These are phyloP conservation scores for Patagioenas fasciata DNA, from an alignment of 2,113 vertebrate genomes.

Conservation along the genomic window DNA sequence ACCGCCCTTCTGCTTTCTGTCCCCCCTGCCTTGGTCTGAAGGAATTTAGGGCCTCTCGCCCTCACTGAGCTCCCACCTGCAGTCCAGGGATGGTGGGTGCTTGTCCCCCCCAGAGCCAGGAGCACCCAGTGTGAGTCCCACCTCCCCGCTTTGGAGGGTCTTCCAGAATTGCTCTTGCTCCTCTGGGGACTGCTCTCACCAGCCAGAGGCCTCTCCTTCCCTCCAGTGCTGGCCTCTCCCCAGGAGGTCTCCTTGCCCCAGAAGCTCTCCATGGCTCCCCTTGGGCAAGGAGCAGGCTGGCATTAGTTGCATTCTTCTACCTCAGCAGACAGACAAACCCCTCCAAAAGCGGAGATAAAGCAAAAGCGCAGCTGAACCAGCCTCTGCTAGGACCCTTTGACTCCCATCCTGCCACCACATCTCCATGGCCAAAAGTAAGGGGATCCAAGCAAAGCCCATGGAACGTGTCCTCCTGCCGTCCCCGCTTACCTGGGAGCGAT, in stretches of 20 bases:
- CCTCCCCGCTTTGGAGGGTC: neutral
- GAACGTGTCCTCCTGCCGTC: neutral
- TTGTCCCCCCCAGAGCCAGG: fast-evolving
- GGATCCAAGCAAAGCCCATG: neutral
- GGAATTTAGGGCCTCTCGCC: neutral
- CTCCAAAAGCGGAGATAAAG: neutral
- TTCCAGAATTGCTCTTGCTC: neutral
- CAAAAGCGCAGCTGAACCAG: neutral
- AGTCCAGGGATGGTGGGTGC: neutral
- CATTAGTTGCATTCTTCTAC: neutral
- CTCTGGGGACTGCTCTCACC: neutral
- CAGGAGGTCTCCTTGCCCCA: neutral
- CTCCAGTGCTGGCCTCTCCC: neutral
- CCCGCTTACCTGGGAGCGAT: neutral
- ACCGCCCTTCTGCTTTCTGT: neutral
- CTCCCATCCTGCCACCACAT: neutral
- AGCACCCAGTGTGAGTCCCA: neutral
- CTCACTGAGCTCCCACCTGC: neutral
- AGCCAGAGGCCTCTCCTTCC: neutral
- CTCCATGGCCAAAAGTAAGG: neutral
- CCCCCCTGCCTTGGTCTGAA: neutral
- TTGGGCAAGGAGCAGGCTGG: neutral
- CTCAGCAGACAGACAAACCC: neutral
- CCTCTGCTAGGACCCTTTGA: fast-evolving
- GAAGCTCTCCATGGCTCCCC: fast-evolving